phyloP scores from a whole-genome alignment of 2,888 invertebrate species.

The Onchidella celtica region DNA sequence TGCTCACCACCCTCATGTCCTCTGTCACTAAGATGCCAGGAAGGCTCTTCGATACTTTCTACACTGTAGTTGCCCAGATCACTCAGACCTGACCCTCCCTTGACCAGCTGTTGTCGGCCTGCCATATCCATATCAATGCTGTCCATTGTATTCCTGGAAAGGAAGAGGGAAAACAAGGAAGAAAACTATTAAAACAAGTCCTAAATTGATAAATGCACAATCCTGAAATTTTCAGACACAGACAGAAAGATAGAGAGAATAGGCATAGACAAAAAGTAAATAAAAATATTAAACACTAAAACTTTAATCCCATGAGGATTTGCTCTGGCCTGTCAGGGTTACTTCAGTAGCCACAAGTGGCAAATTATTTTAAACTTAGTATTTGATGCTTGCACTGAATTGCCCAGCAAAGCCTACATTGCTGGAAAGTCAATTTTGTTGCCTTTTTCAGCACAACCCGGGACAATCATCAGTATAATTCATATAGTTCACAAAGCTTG shows the following conservation, averaged over 20 bases:
- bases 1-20: slow-evolving; percentile 61
- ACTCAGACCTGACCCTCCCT: neutral
- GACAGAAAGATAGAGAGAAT: too few species aligned
- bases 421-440: neutral
- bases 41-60: slow-evolving; percentile 68
- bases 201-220: too few species aligned
- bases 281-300: neutral
- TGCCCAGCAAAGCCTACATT: neutral
- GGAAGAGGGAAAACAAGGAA: neutral
- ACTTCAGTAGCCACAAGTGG: neutral
- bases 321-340: neutral
- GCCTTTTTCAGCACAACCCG: neutral
- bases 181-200: neutral
- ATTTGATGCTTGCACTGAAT: neutral
- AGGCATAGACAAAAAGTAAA: neutral
- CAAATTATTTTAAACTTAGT: neutral
- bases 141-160: neutral
- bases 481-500: too few species aligned
- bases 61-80: too few species aligned
- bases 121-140: neutral
- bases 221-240: too few species aligned
- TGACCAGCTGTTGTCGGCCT: slow-evolving; percentile 31
- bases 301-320: neutral
- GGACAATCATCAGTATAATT: too few species aligned
- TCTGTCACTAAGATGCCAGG: slow-evolving; percentile 65